phyloP scores from a whole-genome alignment of 2,797 vertebrate species.

The Cyprinodon diabolis region DNA sequence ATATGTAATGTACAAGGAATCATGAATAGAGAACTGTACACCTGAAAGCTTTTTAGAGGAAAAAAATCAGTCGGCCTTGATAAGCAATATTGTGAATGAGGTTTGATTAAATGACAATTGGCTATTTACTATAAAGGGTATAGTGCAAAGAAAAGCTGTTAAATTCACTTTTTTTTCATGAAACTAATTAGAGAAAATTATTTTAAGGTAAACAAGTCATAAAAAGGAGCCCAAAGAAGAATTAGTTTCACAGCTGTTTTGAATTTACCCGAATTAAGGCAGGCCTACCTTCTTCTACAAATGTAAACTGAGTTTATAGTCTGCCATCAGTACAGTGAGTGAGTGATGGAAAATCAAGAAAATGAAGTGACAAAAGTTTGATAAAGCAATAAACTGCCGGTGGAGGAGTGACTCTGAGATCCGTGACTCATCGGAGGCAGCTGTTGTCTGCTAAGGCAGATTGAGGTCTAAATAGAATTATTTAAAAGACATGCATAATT shows the following conservation, averaged over 20 bases:
- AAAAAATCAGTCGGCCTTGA: background rate
- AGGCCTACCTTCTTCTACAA: background rate
- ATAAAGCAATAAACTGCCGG: slow-evolving; percentile 33
- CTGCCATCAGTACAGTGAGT: slow-evolving; percentile 28
- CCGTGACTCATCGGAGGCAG: slow-evolving; percentile 43
- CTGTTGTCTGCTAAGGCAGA: slow-evolving; percentile 29
- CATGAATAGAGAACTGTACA: background rate
- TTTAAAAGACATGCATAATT: slow-evolving; percentile 36
- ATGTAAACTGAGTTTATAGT: slow-evolving; percentile 4
- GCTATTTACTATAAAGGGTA: background rate
- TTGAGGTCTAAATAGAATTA: slow-evolving; percentile 45
- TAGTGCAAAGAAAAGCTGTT: background rate
- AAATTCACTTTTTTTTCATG: background rate
- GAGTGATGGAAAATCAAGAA: slow-evolving; percentile 36
- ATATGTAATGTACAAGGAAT: background rate
- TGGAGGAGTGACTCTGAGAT: slow-evolving; percentile 39
- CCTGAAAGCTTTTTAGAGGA: background rate
- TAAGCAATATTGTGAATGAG: too few relatives aligned
- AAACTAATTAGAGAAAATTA: background rate
- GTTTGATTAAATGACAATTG: background rate
- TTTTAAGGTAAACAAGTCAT: background rate
- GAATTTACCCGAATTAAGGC: background rate
- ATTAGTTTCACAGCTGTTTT: background rate
- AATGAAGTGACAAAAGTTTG: background rate
- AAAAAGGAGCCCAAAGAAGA: background rate